These are phyloP conservation scores for Limenitis camilla DNA, from an alignment of 2,888 invertebrate species.

Conservation along the genomic window DNA sequence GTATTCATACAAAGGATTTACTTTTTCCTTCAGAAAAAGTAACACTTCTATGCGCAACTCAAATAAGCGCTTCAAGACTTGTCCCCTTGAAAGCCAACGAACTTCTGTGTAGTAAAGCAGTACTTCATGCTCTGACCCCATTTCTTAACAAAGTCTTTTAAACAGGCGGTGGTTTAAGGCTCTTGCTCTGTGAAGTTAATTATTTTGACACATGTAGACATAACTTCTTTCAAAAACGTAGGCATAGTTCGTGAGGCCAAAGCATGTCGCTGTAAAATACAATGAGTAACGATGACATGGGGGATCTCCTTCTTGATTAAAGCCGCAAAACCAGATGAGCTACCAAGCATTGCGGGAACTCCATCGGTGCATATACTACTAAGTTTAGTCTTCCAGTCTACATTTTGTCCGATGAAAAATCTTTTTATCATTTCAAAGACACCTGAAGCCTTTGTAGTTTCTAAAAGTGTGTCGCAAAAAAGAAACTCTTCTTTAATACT, in stretches of 20 bases:
- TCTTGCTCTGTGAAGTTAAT: constrained; percentile 23
- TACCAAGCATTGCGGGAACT: constrained; percentile 9
- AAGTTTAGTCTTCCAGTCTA: too few relatives aligned
- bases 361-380: too few relatives aligned
- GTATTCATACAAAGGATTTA: constrained; percentile 1
- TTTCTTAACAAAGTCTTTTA: constrained; percentile 28
- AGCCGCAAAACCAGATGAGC: constrained; percentile 1
- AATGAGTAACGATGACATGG: constrained; percentile 22
- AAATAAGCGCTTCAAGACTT: constrained; percentile 27
- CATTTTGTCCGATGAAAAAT: too few relatives aligned
- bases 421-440: too few relatives aligned
- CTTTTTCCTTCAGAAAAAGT: constrained; percentile 21
- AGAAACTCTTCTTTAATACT: too few relatives aligned
- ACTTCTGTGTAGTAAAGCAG: constrained; percentile 17
- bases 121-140: constrained; percentile 17
- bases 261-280: constrained; percentile 23
- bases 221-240: constrained; percentile 21
- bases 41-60: constrained; percentile 20
- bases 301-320: constrained; percentile 16
- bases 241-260: constrained; percentile 20
- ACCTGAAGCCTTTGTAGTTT: too few relatives aligned
- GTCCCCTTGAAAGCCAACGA: constrained; percentile 28
- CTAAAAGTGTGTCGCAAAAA: too few relatives aligned
- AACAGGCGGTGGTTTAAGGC: constrained; percentile 27
- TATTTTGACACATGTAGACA: too few relatives aligned